Base-by-base conservation (phyloP, 2,797 vertebrate species). In the Pseudochirops corinnae region DNA sequence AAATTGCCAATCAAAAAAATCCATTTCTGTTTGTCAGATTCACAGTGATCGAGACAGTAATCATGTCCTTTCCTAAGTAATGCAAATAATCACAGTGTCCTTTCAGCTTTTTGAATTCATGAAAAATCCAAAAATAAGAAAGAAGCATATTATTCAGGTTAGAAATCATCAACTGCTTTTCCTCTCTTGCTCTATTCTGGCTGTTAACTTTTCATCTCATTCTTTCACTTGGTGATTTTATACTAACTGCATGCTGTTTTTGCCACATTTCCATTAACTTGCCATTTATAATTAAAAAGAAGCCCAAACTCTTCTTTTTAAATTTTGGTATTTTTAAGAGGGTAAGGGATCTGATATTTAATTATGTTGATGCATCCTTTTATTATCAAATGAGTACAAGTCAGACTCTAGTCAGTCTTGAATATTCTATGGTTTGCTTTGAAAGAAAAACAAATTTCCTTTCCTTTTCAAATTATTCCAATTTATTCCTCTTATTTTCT, bases 231-330 rank as follows among this genome's bases (percentile, higher is more conserved):
- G 95, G 96, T 98, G 98, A 90, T 98, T 98, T 98, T 97, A 95
- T 94, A 98, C 98, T 99, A 99, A 99, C 96, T 98, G 98, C 98
- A 98, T 99, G 98, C 94, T 58, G 91, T 97, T 98, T 67, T 98
- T 98, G 97, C 94, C 92, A 96, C 97, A 74, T 98, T 98, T 98
- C 97, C 97, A 98, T 98, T 98, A 98, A 98, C 97, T 82, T 87
- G 18, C 56, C 0, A 5, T 93, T 95, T 56, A 1, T 96, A 96
- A 95, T 96, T 98, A 92, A 53, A 93, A 87, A 67, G 62, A 82
- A 93, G 50, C 74, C 39, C 28, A 95, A 95, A 58, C 93, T 31
- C 56, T 87, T 96, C 94, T 94, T 98, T 96, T 33, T 96, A 31
- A 57, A 96, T 96, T 95, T 97, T 97, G 95, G 94, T 95, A 94